Evolutionary conservation across 2,888 invertebrate genomes (phyloP), one percentile per base, ranked within the genome.

Genomic region (Epinotia demarniana): DNA sequence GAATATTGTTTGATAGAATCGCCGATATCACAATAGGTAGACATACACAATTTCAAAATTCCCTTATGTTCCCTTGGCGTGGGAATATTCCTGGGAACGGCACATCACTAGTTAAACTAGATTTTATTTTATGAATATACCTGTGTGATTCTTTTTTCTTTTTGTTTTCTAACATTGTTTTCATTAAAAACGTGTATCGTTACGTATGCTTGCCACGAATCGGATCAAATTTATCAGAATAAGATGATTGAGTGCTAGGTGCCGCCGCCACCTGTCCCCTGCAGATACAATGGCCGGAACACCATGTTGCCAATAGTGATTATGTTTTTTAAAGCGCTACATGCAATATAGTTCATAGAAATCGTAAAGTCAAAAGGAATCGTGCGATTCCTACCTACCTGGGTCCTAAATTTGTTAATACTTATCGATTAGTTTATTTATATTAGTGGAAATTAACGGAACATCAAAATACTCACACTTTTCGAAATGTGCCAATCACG

Each of bases 281-380:
- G 53, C 18, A 27, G 46, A 39, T 11, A 75, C 75, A 75, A 75
- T 71, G 75, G 39, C 64, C 75, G 75, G 75, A 75, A 75, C 70
- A 53, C 23, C 53, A 18, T 61, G 75, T 66, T 61, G 63, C 64
- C 70, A 75, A 75, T 75, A 75, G 70, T 71, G 70, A 75, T 75
- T 49, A 27, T 8, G 58, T 69, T 70, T 60, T 68, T 69, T 11
- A 46, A 60, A 69, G 33, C 58, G 39, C 63, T 39, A 57, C 19
- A 18, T 70, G 66, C 27, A 60, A 75, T 66, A 39, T 69, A 46
- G 57, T 75, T 70, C 70, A 71, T 19, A 70, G 53, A 53, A 75
- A 27, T 60, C 43, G 23, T 53, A 13, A 53, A 64, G 11, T 60
- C 64, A 27, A 27, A 27, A 27, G 3, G 23, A 27, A 27, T 27